These are phyloP conservation scores for Ceyx cyanopectus DNA, from an alignment of 2,113 vertebrate genomes.

Conservation along the genomic window DNA sequence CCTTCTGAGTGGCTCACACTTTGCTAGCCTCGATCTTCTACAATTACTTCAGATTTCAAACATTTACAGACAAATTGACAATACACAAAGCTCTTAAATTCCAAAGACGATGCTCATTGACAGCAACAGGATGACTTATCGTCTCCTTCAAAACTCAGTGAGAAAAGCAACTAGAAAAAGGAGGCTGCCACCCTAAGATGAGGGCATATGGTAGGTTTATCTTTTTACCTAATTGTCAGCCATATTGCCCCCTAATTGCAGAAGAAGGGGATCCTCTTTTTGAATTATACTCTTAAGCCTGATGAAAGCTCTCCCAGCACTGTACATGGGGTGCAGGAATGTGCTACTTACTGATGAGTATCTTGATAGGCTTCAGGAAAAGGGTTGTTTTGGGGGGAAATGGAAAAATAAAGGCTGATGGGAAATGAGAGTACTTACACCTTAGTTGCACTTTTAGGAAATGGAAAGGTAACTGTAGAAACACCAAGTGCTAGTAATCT, in stretches of 20 bases:
- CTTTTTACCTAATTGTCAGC: neutral
- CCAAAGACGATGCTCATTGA: neutral
- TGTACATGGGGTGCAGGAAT: neutral
- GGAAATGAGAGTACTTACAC: neutral
- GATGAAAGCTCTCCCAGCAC: neutral
- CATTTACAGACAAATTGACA: neutral
- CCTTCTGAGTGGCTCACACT: neutral
- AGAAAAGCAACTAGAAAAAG: neutral
- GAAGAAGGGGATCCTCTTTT: neutral
- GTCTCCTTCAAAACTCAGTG: neutral
- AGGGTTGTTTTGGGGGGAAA: neutral
- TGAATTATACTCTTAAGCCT: neutral
- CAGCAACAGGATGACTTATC: neutral
- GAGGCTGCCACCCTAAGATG: neutral
- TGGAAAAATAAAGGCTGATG: neutral
- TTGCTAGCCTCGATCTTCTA: neutral
- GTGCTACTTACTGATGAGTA: neutral
- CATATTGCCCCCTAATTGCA: neutral
- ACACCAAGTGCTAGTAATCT: slow-evolving; percentile 58
- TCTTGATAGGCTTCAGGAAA: neutral
- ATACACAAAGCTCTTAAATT: neutral
- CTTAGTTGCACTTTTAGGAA: slow-evolving; percentile 29
- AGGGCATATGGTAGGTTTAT: slow-evolving; percentile 5
- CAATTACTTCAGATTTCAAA: slow-evolving; percentile 10
- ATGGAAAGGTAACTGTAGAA: slow-evolving; percentile 14